A percentile compares a stretch with the other conserved stretches of the same genome.
phyloP scores from a whole-genome alignment of 2,113 vertebrate species.

The Maccullochella peelii region DNA sequence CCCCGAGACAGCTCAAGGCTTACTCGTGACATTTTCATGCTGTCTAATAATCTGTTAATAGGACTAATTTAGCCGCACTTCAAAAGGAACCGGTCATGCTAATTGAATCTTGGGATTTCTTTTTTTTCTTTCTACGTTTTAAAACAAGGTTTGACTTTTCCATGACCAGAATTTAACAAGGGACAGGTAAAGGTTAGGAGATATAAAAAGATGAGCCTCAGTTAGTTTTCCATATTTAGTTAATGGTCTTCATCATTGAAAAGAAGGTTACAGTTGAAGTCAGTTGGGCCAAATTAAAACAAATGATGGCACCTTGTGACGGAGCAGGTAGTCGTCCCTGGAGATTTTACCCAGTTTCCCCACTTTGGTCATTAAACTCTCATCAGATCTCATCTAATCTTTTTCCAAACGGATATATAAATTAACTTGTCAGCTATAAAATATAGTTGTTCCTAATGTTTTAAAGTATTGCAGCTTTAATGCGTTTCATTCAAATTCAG shows the following conservation, averaged over 20 bases:
- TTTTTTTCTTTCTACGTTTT: neutral
- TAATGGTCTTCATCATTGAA: neutral
- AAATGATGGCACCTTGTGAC: neutral
- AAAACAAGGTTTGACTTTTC: neutral
- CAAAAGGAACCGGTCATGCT: conserved; percentile 6
- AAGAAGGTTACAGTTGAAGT: neutral
- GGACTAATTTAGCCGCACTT: conserved; percentile 31
- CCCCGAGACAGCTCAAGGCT: conserved; percentile 14
- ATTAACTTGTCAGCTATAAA: neutral
- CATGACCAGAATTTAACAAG: neutral
- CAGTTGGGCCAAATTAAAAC: neutral
- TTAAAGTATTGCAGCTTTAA: neutral
- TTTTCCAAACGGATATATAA: neutral
- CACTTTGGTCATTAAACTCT: neutral
- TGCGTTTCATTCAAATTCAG: neutral
- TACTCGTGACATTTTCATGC: conserved; percentile 49
- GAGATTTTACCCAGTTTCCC: neutral
- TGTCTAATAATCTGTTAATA: conserved; percentile 44
- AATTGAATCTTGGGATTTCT: conserved; percentile 23
- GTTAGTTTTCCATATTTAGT: neutral
- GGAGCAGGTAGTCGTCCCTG: neutral
- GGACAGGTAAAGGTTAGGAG: conserved; percentile 4
- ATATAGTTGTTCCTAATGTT: neutral
- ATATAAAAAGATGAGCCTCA: neutral
- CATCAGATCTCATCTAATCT: neutral